These are phyloP conservation scores for Pheosia gnoma DNA, from an alignment of 2,888 invertebrate genomes.

Conservation along the genomic window DNA sequence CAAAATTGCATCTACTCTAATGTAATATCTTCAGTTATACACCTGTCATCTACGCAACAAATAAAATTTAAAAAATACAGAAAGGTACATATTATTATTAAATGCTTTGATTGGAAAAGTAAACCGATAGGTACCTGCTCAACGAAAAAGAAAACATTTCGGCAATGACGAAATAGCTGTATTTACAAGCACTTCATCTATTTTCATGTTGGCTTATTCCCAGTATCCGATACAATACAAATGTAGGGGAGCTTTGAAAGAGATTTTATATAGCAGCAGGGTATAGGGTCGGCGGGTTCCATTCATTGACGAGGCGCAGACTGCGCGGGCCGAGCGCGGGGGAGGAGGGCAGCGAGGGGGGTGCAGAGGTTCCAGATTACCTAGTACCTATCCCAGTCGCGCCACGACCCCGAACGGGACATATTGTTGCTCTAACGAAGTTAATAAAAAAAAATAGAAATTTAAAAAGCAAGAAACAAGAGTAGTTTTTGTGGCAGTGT, in stretches of 20 bases:
- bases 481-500: slow-evolving; percentile 26
- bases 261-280: slow-evolving; percentile 61
- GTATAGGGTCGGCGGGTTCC: slow-evolving; percentile 61
- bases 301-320: slow-evolving; percentile 77
- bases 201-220: slow-evolving; percentile 72
- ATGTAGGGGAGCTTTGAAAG: slow-evolving; percentile 62
- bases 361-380: slow-evolving; percentile 57
- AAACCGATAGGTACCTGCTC: slow-evolving; percentile 15
- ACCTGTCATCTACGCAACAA: too few species aligned
- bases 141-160: slow-evolving; percentile 22
- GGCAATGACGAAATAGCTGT: slow-evolving; percentile 38
- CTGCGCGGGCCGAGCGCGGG: slow-evolving; percentile 62
- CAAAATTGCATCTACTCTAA: too few species aligned
- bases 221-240: slow-evolving; percentile 66
- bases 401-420: slow-evolving; percentile 30
- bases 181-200: slow-evolving; percentile 65
- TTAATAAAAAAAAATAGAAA: neutral
- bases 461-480: slow-evolving; percentile 24
- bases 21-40: too few species aligned
- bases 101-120: neutral
- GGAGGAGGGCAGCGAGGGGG: slow-evolving; percentile 40
- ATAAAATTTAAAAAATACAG: neutral
- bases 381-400: slow-evolving; percentile 63
- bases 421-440: slow-evolving; percentile 33
- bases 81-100: neutral